Percentiles rank a stretch among this genome's conserved stretches.
Conservation (phyloP, 2,113 vertebrate genomes). For the Probosciger aterrimus region DNA sequence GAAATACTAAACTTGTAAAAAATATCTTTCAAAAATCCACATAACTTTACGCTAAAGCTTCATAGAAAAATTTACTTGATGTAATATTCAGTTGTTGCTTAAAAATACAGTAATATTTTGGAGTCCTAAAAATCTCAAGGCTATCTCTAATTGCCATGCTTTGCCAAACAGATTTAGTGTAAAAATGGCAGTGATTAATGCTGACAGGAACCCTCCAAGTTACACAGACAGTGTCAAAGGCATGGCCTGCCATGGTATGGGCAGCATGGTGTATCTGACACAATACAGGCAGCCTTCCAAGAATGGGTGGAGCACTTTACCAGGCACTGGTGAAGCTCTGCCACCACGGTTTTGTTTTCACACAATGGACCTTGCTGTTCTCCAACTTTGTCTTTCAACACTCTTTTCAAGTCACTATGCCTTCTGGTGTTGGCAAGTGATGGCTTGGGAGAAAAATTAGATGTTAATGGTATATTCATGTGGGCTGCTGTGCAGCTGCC, state of each 20-base stretch:
- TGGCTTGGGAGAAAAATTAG: background rate
- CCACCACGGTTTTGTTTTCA: background rate
- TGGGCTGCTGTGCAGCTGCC: background rate
- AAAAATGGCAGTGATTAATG: background rate
- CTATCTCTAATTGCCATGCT: background rate
- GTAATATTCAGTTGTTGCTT: background rate
- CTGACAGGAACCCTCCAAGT: background rate
- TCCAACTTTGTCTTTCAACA: background rate
- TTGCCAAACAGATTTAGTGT: background rate
- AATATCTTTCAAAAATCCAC: background rate
- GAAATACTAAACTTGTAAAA: background rate
- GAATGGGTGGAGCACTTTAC: background rate
- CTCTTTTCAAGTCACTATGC: background rate
- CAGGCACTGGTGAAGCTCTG: background rate
- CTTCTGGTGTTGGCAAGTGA: background rate
- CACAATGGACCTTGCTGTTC: background rate
- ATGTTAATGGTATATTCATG: no score
- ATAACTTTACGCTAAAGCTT: background rate
- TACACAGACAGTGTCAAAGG: background rate
- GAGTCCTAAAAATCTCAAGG: background rate
- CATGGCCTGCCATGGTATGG: rapidly evolving
- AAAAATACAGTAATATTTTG: background rate
- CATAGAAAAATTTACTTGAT: background rate
- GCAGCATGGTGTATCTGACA: background rate
- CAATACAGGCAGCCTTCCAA: background rate